These are phyloP conservation scores for Thelaira solivaga DNA, from an alignment of 2,888 invertebrate genomes.

Conservation along the genomic window DNA sequence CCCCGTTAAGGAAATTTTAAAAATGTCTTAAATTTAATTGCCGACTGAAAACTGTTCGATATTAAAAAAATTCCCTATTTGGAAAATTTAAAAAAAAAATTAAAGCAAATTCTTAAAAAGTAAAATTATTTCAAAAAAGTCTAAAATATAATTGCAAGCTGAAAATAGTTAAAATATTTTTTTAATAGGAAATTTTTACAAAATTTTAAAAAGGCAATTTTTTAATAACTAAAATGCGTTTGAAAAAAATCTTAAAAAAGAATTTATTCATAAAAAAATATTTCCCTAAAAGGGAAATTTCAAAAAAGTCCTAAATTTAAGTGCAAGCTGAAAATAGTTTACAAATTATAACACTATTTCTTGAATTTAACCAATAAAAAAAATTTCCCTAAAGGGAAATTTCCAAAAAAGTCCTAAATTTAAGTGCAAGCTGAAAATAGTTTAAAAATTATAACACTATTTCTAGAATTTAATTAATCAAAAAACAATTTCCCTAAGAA, in stretches of 20 bases:
- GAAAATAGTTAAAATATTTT: too few species aligned
- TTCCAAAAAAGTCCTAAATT: too few species aligned
- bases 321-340: neutral
- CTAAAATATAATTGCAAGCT: too few species aligned
- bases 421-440: neutral
- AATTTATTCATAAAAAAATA: neutral
- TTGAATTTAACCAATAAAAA: neutral
- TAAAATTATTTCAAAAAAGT: too few species aligned
- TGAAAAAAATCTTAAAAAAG: too few species aligned
- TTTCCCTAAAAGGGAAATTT: neutral
- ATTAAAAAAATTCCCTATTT: too few species aligned
- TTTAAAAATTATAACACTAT: neutral
- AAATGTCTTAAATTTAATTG: too few species aligned
- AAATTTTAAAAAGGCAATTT: neutral
- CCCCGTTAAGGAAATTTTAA: too few species aligned
- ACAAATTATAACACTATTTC: neutral
- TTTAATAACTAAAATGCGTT: neutral
- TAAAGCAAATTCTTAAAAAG: too few species aligned
- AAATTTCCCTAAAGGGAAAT: conserved; percentile 3
- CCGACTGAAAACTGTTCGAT: too few species aligned
- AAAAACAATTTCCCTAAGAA: neutral
- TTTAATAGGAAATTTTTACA: neutral
- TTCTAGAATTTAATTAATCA: neutral
- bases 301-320: too few species aligned
- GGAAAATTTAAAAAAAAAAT: too few species aligned